Evolutionary conservation across 2,113 vertebrate species (phyloP), one percentile per base, ranked within the genome.

Genomic region (Thamnophis sirtalis): DNA sequence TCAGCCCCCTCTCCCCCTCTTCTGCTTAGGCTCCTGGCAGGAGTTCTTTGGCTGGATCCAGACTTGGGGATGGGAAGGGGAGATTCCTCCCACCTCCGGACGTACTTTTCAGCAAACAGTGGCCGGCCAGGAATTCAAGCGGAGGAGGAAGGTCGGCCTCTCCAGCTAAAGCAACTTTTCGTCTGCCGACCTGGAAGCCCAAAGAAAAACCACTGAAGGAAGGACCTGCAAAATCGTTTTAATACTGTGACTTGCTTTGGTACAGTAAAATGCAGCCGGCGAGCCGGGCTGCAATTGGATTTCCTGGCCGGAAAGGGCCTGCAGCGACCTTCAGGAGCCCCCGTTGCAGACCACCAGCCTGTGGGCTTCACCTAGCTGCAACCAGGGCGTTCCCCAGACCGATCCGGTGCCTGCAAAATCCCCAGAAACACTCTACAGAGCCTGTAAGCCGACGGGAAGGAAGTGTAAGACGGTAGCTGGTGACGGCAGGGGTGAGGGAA

Each of bases 201-300:
- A 56, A 26, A 88, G 38, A 15, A 28, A 80, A 84, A 13, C 43
- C 17, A 33, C 60, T 15, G 8, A 28, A 13, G 15, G 24, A 86
- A 49, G 55, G 86, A 60, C 58, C 43, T 51, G 54, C 28, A 85
- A 92, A 89, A 89, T 15, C 55, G 8, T 84, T 89, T 92, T 92
- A 92, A 89, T 92, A 92, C 73, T 85, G 87, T 58, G 48, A 50
- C 87, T 80, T 89, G 68, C 87, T 92, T 85, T 85, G 91, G 91
- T 63, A 86, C 54, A 92, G 55, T 38, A 33, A 63, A 9, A 24
- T 43, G 48, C n/a, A 58, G 56, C 87, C 10, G 10, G 73, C 3
- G 58, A 11, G 3, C n/a, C 22, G 2, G 8, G 68, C 68, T 53
- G 22, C 85, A 1, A 3, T 50, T 68, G 49, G 5, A 11, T 49